These are phyloP conservation scores for Poecile atricapillus DNA, from an alignment of 2,113 vertebrate species.

Conservation along the genomic window DNA sequence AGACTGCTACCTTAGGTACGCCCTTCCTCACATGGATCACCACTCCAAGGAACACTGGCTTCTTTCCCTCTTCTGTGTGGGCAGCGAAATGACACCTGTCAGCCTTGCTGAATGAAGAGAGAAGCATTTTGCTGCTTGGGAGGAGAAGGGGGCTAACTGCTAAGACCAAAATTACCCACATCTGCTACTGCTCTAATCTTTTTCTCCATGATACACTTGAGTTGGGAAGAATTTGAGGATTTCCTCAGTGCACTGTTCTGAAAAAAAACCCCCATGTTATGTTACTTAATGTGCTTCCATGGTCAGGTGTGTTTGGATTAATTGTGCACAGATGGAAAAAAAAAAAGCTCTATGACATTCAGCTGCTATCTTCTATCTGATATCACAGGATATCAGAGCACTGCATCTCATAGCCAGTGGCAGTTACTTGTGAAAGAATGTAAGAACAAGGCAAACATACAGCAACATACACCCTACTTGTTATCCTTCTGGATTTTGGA, in stretches of 20 bases:
- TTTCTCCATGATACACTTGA: background rate
- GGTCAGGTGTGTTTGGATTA: background rate
- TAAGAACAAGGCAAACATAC: background rate
- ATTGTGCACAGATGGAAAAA: background rate
- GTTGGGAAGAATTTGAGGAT: background rate
- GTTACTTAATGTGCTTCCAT: background rate
- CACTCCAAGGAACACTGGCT: background rate
- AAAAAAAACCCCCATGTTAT: background rate
- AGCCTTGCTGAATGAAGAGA: background rate
- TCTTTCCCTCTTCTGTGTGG: background rate
- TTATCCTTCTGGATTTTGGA: background rate
- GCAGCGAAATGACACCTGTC: background rate
- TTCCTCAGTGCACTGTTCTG: background rate
- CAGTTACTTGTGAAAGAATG: background rate
- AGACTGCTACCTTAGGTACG: background rate
- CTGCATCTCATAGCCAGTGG: conserved; percentile 16
- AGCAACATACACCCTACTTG: background rate
- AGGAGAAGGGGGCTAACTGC: background rate
- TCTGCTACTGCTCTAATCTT: background rate
- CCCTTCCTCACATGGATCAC: background rate
- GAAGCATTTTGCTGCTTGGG: background rate
- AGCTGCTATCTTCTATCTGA: conserved; percentile 1
- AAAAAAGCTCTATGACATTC: background rate
- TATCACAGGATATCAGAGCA: background rate
- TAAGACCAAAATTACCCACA: background rate